These are phyloP conservation scores for Excalfactoria chinensis DNA, from an alignment of 2,113 vertebrate species.

Conservation along the genomic window DNA sequence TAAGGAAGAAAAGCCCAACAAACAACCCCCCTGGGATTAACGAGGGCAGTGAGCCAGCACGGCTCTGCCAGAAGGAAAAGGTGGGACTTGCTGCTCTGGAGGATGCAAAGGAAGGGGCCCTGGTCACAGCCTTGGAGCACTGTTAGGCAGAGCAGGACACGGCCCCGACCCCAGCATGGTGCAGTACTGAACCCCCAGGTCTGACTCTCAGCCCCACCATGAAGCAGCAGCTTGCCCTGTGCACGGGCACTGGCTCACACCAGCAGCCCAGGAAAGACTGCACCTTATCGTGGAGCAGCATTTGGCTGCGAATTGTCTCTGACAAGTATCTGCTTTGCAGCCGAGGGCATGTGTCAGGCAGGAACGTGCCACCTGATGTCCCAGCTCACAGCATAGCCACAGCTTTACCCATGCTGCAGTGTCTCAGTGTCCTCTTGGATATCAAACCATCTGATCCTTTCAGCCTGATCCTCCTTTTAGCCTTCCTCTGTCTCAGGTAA, in stretches of 20 bases:
- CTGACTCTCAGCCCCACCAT: rapidly evolving
- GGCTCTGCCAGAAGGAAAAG: constrained; percentile 52
- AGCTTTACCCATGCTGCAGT: not conserved
- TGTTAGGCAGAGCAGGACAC: not conserved
- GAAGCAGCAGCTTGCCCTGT: not conserved
- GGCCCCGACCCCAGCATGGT: not conserved
- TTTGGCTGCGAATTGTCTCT: not conserved
- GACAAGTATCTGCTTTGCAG: not conserved
- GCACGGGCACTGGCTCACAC: not conserved
- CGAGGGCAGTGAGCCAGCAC: constrained; percentile 10
- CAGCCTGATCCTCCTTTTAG: not conserved
- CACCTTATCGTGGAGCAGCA: not conserved
- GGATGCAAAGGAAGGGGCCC: constrained; percentile 65
- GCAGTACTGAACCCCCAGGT: not conserved
- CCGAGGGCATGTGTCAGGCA: rapidly evolving
- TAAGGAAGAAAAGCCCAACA: constrained; percentile 47
- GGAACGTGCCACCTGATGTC: not conserved
- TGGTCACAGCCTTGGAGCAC: not conserved
- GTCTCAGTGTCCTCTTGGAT: not conserved
- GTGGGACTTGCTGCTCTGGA: constrained; percentile 49
- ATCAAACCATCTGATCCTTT: not conserved
- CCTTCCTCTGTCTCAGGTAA: constrained; percentile 25
- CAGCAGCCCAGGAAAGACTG: not conserved
- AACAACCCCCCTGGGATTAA: not conserved
- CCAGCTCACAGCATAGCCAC: not conserved